Evolutionary conservation across 2,113 vertebrate species (phyloP).

Genomic region (Cavia porcellus): DNA sequence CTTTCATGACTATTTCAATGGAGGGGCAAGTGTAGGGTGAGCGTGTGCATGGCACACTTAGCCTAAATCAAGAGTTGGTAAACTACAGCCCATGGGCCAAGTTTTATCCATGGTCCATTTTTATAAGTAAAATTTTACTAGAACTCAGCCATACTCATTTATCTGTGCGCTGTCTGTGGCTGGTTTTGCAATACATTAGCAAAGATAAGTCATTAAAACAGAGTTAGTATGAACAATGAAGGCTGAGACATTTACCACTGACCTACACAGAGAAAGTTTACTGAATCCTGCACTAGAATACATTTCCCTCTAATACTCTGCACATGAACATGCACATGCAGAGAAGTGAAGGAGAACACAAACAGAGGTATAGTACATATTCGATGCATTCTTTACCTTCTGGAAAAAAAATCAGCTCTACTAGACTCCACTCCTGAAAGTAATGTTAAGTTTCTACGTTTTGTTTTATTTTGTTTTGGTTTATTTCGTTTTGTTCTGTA

Average conservation of each 20-base stretch:
- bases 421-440: not conserved
- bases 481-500: not conserved
- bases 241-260: not conserved
- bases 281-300: not conserved
- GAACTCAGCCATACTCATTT: not conserved
- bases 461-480: not conserved
- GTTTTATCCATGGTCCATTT: not conserved
- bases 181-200: not conserved
- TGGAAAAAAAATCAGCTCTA: not conserved
- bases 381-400: not conserved
- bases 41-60: not conserved
- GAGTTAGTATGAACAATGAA: not conserved
- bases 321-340: not conserved
- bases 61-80: not conserved
- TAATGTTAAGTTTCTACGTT: not conserved
- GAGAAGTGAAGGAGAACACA: not conserved
- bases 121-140: conserved; percentile 41
- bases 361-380: not conserved
- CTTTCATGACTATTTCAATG: not conserved
- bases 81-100: not conserved
- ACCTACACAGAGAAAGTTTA: not conserved
- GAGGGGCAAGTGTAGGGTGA: not conserved
- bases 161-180: not conserved
- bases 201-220: not conserved
- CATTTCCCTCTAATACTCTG: not conserved